Evolutionary conservation across 2,888 invertebrate species (phyloP).

Genomic region (Agrotis ipsilon): DNA sequence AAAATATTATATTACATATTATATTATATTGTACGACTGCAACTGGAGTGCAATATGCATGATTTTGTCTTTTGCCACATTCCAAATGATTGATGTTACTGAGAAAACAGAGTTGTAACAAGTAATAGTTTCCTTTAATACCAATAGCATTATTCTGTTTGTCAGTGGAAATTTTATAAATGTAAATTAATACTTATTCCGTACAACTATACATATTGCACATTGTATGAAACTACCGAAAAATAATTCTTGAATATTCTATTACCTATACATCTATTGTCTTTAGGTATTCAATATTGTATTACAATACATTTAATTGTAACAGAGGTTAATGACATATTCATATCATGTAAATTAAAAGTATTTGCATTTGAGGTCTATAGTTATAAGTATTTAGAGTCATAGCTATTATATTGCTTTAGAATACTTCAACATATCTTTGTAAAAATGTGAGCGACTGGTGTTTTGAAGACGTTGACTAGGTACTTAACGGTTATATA

Average conservation of each 20-base stretch:
- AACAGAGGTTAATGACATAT: constrained; percentile 90
- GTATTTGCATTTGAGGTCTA: constrained; percentile 91
- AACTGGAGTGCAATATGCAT: constrained; percentile 89
- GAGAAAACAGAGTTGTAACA: constrained; percentile 47
- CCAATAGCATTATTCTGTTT: constrained; percentile 35
- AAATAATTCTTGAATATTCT: constrained; percentile 64
- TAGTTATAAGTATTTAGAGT: constrained; percentile 90
- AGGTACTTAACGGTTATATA: constrained; percentile 69
- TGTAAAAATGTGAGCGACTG: constrained; percentile 86
- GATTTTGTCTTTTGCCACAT: constrained; percentile 88
- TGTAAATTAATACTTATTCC: constrained; percentile 44
- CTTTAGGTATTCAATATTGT: constrained; percentile 82
- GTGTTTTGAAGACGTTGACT: constrained; percentile 75
- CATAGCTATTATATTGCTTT: constrained; percentile 90
- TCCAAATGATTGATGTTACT: constrained; percentile 81
- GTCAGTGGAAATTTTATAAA: constrained; percentile 24
- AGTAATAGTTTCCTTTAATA: constrained; percentile 48
- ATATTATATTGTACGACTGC: constrained; percentile 73
- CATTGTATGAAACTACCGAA: constrained; percentile 57
- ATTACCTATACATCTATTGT: constrained; percentile 75
- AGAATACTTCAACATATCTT: constrained; percentile 91
- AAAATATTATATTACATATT: constrained; percentile 65
- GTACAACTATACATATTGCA: constrained; percentile 51
- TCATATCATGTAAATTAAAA: constrained; percentile 91
- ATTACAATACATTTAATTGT: constrained; percentile 79